These are phyloP conservation scores for Thalassophryne amazonica DNA, from an alignment of 2,797 vertebrate genomes.

Conservation along the genomic window DNA sequence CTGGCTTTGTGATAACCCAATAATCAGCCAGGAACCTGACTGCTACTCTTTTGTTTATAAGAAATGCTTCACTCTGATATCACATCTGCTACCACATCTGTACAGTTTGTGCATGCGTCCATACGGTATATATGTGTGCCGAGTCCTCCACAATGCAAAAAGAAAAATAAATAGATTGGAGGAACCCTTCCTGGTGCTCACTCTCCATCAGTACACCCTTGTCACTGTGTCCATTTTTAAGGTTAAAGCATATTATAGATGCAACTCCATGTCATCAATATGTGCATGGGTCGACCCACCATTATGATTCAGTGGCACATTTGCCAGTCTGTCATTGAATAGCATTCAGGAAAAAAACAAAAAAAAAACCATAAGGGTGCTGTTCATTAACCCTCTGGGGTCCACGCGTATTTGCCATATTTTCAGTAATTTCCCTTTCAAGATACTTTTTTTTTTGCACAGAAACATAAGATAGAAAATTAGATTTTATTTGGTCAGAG, in stretches of 20 bases:
- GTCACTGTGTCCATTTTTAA: constrained; percentile 25
- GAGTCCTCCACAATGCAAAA: constrained; percentile 3
- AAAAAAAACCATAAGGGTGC: too few relatives aligned
- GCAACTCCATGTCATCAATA: constrained; percentile 41
- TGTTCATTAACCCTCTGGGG: too few relatives aligned
- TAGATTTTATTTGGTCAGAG: too few relatives aligned
- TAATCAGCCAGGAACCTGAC: constrained; percentile 53
- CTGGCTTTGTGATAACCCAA: constrained; percentile 60
- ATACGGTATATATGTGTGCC: constrained; percentile 7
- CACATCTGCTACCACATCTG: constrained; percentile 32
- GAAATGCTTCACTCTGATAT: constrained; percentile 51
- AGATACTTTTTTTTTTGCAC: too few relatives aligned
- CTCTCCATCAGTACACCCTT: constrained; percentile 48
- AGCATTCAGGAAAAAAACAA: constrained; percentile 15
- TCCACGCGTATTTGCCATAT: too few relatives aligned
- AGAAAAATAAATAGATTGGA: constrained; percentile 31
- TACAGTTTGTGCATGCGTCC: constrained; percentile 3
- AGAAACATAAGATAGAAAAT: too few relatives aligned
- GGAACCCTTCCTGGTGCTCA: constrained; percentile 23
- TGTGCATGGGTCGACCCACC: constrained; percentile 41
- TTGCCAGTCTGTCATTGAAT: not conserved
- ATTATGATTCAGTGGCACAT: constrained; percentile 37
- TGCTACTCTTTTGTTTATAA: constrained; percentile 61
- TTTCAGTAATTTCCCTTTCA: too few relatives aligned
- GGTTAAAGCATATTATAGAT: constrained; percentile 37